Percentiles rank a stretch among this genome's conserved stretches.
Conservation (phyloP, 2,113 vertebrate species). For the Campylorhamphus procurvoides region DNA sequence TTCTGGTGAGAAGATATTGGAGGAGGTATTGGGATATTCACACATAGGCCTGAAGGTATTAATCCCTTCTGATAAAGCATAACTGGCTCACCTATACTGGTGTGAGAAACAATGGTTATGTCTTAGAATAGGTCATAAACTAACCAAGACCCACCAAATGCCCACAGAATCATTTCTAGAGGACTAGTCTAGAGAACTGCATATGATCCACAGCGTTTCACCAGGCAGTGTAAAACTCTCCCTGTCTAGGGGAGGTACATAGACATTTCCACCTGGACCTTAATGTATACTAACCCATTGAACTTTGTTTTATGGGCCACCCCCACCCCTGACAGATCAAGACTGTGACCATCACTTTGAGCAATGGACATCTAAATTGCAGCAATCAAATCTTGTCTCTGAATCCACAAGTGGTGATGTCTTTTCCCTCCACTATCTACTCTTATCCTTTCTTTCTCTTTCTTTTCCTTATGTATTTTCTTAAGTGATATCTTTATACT, state of each 20-base stretch:
- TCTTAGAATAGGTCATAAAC: neutral
- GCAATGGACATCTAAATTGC: neutral
- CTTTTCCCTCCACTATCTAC: neutral
- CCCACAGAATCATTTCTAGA: neutral
- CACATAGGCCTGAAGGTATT: neutral
- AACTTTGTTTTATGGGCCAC: neutral
- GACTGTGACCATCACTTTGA: neutral
- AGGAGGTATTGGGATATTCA: neutral
- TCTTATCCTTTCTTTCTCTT: neutral
- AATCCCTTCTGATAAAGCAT: neutral
- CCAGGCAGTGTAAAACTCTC: neutral
- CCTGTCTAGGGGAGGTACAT: neutral
- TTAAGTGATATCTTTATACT: neutral
- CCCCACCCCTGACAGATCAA: neutral
- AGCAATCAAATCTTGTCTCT: neutral
- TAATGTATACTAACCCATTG: neutral
- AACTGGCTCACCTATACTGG: neutral
- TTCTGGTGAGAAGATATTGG: neutral
- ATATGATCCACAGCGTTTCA: neutral
- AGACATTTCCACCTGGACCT: neutral
- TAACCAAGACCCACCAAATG: neutral
- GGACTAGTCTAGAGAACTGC: too few species aligned
- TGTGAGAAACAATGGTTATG: neutral
- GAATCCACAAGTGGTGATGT: neutral
- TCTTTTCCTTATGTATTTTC: neutral